Percentiles rank a stretch among this genome's conserved stretches.
Evolutionary conservation across 2,797 vertebrate genomes (phyloP).

Genomic region (Characodon lateralis): DNA sequence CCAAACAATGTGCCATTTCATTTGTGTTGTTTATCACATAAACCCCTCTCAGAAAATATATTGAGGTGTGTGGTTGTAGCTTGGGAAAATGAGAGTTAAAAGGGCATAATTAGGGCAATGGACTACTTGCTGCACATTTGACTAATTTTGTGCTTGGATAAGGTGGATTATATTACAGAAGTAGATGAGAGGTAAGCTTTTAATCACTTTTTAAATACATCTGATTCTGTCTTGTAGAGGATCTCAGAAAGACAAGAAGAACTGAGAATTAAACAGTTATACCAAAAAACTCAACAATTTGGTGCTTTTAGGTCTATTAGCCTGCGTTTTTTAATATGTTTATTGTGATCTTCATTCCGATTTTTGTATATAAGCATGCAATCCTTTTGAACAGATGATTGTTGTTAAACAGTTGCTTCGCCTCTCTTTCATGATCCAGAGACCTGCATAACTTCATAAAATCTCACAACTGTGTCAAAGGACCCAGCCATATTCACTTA

Average conservation of each 20-base stretch:
- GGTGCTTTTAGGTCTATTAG: not conserved
- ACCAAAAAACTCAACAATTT: not conserved
- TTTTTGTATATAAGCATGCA: not conserved
- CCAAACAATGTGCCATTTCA: not conserved
- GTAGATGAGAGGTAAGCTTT: not conserved
- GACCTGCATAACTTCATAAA: conserved; percentile 81
- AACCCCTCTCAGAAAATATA: too few relatives aligned
- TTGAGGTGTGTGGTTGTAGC: too few relatives aligned
- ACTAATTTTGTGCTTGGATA: not conserved
- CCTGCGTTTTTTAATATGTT: not conserved
- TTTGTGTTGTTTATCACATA: not conserved
- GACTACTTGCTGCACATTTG: not conserved
- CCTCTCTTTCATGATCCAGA: conserved; percentile 60
- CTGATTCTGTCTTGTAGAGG: not conserved
- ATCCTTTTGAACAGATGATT: not conserved
- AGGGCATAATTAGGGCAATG: too few relatives aligned
- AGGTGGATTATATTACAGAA: not conserved
- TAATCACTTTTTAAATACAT: not conserved
- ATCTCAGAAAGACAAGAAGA: not conserved
- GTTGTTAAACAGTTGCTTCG: conserved; percentile 2
- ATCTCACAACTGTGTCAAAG: conserved; percentile 73
- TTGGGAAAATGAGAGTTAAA: not conserved
- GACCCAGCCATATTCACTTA: conserved; percentile 80
- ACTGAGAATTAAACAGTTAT: not conserved
- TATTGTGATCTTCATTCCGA: not conserved